Base-by-base conservation (phyloP, 2,797 vertebrate genomes). In the Clarias pachynema region DNA sequence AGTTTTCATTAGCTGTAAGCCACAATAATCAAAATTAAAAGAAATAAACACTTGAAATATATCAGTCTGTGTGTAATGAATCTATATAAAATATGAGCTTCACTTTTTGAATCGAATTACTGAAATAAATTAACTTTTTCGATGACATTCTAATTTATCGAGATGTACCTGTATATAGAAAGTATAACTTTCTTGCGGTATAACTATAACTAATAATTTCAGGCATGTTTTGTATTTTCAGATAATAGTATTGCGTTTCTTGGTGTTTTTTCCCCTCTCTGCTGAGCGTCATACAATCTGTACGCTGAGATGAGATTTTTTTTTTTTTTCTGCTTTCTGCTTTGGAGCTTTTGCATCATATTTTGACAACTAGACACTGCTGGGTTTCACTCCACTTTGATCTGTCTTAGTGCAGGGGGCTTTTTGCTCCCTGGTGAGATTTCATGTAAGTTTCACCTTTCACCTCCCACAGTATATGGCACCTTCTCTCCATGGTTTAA, bases 351-450 rank as follows among this genome's bases (percentile, higher is more conserved):
- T 82, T 26, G 22, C 85, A 63, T 57, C 16, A 16, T 80, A 73
- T 63, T 86, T 87, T 89, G 83, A 89, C 68, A 84, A 85, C 37
- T 31, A 31, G 31, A 9, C 3, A 31, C 63, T 78, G 49, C 75
- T 85, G 81, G 68, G 14, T 85, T 86, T 34, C 66, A 18, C 62
- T 65, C 53, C 53, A 24, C 57, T 86, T 75, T n/a, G 72, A 65
- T 83, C 37, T 24, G 37, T 31, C 31, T 80, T 34, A 20, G 37
- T 4, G 16, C 66, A 80, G 40, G 66, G 65, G 34, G 60, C 1
- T n/a, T 78, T 29, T 14, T 62, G 29, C 68, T 34, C 80, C 82
- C 82, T 73, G 20, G 34, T 63, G 75, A 83, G 80, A 81, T n/a
- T 68, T 82, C 34, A 26, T 56, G 57, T 63, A 79, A 53, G 75